These are phyloP conservation scores for Metacarcinus magister DNA, from an alignment of 2,888 invertebrate genomes.

Conservation along the genomic window DNA sequence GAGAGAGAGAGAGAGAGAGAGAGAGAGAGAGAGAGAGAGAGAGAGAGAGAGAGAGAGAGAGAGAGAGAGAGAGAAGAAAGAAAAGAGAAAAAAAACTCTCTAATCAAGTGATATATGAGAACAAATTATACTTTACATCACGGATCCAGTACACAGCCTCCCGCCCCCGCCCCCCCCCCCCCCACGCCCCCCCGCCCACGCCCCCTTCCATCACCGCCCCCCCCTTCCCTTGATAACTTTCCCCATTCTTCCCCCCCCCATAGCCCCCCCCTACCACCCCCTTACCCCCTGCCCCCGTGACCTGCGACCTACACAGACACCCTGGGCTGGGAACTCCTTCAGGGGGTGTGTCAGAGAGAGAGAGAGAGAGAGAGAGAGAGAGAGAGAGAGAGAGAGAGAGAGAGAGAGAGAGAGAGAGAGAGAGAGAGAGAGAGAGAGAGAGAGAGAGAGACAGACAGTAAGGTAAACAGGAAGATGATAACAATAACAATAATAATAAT, in stretches of 20 bases:
- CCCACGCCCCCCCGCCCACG: neutral
- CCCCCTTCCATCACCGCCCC: neutral
- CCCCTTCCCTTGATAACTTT: neutral
- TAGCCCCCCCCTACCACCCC: neutral
- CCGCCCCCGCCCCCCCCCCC: neutral
- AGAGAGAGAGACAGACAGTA: neutral
- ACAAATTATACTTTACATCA: neutral
- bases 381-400: constrained; percentile 43
- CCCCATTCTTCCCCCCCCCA: neutral
- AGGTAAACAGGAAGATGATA: neutral
- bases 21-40: neutral
- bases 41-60: neutral
- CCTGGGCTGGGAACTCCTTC: neutral
- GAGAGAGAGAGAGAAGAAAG: too few species aligned
- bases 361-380: neutral
- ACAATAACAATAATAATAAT: neutral
- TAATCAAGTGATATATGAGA: neutral
- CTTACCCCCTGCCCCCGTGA: neutral
- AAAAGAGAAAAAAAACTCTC: neutral
- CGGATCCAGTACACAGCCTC: neutral
- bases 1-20: neutral
- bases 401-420: neutral
- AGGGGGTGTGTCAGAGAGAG: neutral
- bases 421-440: neutral
- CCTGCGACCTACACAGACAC: neutral